phyloP scores from a whole-genome alignment of 2,113 vertebrate genomes.

The Neodontobutis hainanensis region DNA sequence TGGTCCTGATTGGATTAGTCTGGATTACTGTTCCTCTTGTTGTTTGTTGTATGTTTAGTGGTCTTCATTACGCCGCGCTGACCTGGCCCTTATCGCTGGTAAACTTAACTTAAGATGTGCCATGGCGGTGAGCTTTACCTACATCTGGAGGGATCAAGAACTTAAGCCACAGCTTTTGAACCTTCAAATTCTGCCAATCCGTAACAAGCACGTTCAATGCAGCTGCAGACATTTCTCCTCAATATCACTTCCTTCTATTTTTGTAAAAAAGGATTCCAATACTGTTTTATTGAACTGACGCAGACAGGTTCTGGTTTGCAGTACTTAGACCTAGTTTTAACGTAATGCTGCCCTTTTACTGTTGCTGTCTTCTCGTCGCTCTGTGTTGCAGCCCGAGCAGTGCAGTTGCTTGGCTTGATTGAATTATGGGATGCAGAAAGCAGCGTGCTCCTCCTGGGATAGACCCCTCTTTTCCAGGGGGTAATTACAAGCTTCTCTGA shows the following conservation, averaged over 20 bases:
- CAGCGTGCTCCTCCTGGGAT: conserved; percentile 40
- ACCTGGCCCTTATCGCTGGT: conserved; percentile 8
- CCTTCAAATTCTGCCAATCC: conserved; percentile 67
- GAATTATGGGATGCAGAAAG: conserved; percentile 46
- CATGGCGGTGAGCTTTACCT: conserved; percentile 42
- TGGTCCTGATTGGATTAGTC: conserved; percentile 57
- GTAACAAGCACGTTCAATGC: conserved; percentile 57
- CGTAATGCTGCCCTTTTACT: not conserved
- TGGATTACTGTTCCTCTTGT: conserved; percentile 48
- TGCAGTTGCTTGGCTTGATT: conserved; percentile 20
- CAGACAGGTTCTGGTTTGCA: no score
- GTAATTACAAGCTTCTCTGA: conserved; percentile 68
- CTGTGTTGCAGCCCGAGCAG: conserved; percentile 26
- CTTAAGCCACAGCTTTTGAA: conserved; percentile 72
- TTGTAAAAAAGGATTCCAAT: not conserved
- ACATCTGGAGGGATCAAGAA: conserved; percentile 74
- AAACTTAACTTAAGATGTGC: conserved; percentile 25
- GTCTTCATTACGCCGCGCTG: not conserved
- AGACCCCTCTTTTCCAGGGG: conserved; percentile 44
- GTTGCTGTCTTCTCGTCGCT: not conserved
- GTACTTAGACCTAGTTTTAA: not conserved
- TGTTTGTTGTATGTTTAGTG: conserved; percentile 49
- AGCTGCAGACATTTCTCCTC: conserved; percentile 48
- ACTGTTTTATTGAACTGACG: no score
- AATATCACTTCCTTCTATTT: conserved; percentile 7